These are phyloP conservation scores for Tethya wilhelma DNA, from an alignment of 37 sponge, comb jelly and placozoan species.

Conservation along the genomic window DNA sequence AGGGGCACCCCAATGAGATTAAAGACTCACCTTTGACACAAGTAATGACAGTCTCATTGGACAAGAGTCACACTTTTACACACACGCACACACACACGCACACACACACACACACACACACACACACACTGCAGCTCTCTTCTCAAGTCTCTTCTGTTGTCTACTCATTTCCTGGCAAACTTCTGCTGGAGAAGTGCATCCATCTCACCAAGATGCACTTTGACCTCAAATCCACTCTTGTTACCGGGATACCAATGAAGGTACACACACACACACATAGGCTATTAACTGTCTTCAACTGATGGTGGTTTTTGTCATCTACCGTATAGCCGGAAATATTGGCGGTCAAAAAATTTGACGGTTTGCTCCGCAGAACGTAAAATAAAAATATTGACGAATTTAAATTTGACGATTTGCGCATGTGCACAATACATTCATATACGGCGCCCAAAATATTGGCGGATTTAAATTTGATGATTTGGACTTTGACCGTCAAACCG, in stretches of 20 bases:
- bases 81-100: background rate
- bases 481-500: too few species aligned
- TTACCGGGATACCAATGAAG: conserved; percentile 97
- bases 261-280: conserved; percentile 42
- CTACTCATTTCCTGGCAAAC: conserved; percentile 54
- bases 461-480: too few species aligned
- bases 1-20: conserved; percentile 7
- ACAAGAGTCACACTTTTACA: background rate
- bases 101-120: background rate
- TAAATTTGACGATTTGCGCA: too few species aligned
- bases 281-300: too few species aligned
- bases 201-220: conserved; percentile 70
- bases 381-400: too few species aligned
- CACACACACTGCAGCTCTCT: conserved; percentile 30
- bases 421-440: too few species aligned
- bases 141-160: conserved; percentile 31
- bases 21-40: conserved; percentile 60
- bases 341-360: too few species aligned
- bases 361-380: too few species aligned
- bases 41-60: conserved; percentile 12
- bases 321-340: too few species aligned
- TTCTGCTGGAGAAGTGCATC: conserved; percentile 50
- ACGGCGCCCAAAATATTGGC: too few species aligned
- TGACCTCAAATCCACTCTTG: conserved; percentile 64
- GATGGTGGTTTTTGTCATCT: too few species aligned